These are phyloP conservation scores for Caenorhabditis zanzibari DNA, from an alignment of 2,888 invertebrate genomes.

Conservation along the genomic window DNA sequence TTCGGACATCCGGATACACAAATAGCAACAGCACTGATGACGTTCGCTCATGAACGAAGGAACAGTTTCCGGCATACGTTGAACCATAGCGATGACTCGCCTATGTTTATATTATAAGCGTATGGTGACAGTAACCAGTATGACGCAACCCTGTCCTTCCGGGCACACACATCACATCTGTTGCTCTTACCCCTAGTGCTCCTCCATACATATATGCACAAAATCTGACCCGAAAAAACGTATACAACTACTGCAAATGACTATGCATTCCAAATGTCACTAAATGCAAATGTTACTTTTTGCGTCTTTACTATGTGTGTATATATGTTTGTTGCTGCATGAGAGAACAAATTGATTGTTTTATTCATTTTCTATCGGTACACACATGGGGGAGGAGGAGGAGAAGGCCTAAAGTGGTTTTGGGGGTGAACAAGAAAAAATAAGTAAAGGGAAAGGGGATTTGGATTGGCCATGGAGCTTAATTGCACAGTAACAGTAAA, in stretches of 20 bases:
- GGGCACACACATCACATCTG: slow-evolving; percentile 7
- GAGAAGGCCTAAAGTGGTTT: slow-evolving; percentile 47
- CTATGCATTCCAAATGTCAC: slow-evolving; percentile 30
- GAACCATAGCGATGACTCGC: too few relatives aligned
- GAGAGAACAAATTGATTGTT: slow-evolving; percentile 60
- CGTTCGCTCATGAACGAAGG: too few relatives aligned
- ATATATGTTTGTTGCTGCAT: slow-evolving; percentile 51
- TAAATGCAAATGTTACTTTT: slow-evolving; percentile 48
- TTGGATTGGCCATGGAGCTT: not conserved
- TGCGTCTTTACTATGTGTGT: not conserved
- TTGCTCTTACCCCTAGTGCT: not conserved
- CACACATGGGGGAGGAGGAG: not conserved
- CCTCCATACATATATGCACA: slow-evolving; percentile 3
- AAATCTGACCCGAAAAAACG: slow-evolving; percentile 24
- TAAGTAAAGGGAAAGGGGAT: slow-evolving; percentile 12
- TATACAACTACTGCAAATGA: slow-evolving; percentile 30
- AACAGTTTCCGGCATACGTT: too few relatives aligned
- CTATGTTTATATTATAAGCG: too few relatives aligned
- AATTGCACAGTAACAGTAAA: too few relatives aligned
- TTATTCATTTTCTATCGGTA: slow-evolving; percentile 59
- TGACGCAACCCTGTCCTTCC: slow-evolving; percentile 25
- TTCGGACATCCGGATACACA: too few relatives aligned
- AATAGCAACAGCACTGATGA: too few relatives aligned
- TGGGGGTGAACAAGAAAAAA: not conserved
- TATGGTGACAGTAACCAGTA: not conserved